Evolutionary conservation across 2,888 invertebrate genomes (phyloP).

Genomic region (Exephanes ischioxanthus): DNA sequence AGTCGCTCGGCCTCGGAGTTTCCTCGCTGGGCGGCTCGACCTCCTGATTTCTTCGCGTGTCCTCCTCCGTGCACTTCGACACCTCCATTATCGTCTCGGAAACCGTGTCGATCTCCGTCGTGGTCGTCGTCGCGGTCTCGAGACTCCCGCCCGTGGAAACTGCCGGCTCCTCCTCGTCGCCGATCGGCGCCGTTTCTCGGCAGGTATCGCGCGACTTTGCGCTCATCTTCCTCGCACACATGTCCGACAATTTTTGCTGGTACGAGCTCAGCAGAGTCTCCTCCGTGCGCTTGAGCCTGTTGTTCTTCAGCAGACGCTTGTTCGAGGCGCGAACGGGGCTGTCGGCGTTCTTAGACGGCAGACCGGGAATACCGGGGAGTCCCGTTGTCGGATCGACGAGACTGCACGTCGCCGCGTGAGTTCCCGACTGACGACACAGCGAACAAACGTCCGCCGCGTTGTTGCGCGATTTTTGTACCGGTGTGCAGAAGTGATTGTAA

Average conservation of each 20-base stretch:
- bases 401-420: conserved; percentile 79
- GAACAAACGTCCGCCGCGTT: conserved; percentile 77
- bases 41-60: conserved; percentile 62
- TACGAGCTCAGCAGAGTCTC: conserved; percentile 69
- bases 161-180: neutral
- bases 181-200: conserved; percentile 15
- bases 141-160: neutral
- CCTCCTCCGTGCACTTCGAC: conserved; percentile 76
- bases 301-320: conserved; percentile 74
- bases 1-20: conserved; percentile 22
- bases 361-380: conserved; percentile 48
- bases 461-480: conserved; percentile 57
- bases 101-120: conserved; percentile 74
- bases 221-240: conserved; percentile 84
- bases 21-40: neutral
- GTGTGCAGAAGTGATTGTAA: conserved; percentile 89
- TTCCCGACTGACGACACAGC: conserved; percentile 79
- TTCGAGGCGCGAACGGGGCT: conserved; percentile 11
- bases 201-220: conserved; percentile 30
- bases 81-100: conserved; percentile 82
- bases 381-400: conserved; percentile 46
- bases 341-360: conserved; percentile 59
- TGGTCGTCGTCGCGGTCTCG: conserved; percentile 53
- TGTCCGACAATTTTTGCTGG: conserved; percentile 79
- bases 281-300: conserved; percentile 74